Conservation (phyloP, 2,888 invertebrate genomes). For the Digitonthophagus gazella region DNA sequence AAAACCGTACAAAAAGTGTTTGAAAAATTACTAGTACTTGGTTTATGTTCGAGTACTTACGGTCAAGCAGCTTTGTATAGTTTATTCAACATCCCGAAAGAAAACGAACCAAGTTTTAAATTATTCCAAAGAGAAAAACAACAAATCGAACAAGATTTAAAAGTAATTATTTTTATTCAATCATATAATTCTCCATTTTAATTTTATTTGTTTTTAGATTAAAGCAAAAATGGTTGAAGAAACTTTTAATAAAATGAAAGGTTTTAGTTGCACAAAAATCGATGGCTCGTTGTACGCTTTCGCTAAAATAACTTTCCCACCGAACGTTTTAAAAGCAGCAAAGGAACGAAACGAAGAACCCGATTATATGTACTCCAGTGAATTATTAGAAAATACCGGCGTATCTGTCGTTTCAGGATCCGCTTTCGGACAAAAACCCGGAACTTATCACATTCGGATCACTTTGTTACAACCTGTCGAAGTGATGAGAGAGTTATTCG, state of each 20-base stretch:
- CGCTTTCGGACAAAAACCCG: conserved; percentile 88
- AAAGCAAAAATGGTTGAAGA: conserved; percentile 77
- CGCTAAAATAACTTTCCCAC: conserved; percentile 74
- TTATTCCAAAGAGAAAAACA: conserved; percentile 62
- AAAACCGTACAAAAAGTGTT: conserved; percentile 63
- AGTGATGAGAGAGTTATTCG: conserved; percentile 72
- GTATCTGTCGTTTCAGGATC: conserved; percentile 88
- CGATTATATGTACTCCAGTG: conserved; percentile 86
- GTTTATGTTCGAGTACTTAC: conserved; percentile 67
- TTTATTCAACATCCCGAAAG: conserved; percentile 68
- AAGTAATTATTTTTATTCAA: background rate
- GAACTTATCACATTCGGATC: conserved; percentile 81
- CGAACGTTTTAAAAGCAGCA: conserved; percentile 76
- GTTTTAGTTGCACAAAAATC: conserved; percentile 73
- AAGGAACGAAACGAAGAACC: conserved; percentile 65
- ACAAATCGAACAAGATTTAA: conserved; percentile 50
- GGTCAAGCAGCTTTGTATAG: conserved; percentile 71
- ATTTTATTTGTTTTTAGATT: conserved; percentile 17
- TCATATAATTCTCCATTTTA: background rate
- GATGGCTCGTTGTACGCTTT: conserved; percentile 95
- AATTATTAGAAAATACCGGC: conserved; percentile 76
- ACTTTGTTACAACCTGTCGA: conserved; percentile 88
- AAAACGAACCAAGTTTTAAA: conserved; percentile 69
- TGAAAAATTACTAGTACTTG: conserved; percentile 67
- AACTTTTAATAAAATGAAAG: conserved; percentile 81